Conservation (phyloP, 2,888 invertebrate genomes). For the Hydropsyche betteni region DNA sequence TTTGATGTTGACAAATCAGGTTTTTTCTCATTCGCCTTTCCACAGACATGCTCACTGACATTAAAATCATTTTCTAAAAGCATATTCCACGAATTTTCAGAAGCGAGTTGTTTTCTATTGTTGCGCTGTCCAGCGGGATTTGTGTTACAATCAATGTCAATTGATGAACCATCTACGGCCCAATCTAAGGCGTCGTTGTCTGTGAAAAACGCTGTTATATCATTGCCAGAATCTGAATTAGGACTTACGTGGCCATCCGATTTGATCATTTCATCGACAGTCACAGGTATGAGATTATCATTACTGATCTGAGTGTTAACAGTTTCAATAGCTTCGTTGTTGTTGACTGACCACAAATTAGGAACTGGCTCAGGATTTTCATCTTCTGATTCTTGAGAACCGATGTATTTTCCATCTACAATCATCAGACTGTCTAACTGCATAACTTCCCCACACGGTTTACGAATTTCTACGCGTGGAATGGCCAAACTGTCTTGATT, state of each 20-base stretch:
- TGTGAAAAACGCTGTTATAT: constrained; percentile 76
- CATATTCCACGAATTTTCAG: constrained; percentile 56
- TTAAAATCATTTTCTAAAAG: constrained; percentile 59
- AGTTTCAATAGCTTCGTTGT: constrained; percentile 32
- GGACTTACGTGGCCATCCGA: constrained; percentile 64
- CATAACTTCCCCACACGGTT: constrained; percentile 74
- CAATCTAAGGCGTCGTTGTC: constrained; percentile 91
- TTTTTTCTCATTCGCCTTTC: constrained; percentile 53
- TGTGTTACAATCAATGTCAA: constrained; percentile 74
- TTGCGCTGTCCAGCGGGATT: constrained; percentile 58
- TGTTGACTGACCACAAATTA: constrained; percentile 50
- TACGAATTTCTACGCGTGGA: constrained; percentile 78
- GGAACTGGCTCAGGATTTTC: constrained; percentile 57
- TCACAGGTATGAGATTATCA: constrained; percentile 56
- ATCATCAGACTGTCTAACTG: constrained; percentile 70
- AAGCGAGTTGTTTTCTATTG: constrained; percentile 59
- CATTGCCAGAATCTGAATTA: constrained; percentile 76
- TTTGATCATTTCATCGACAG: constrained; percentile 54
- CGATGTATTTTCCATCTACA: constrained; percentile 60
- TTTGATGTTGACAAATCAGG: constrained; percentile 53
- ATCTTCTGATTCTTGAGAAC: constrained; percentile 58
- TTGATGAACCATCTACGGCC: constrained; percentile 82
- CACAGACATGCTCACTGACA: constrained; percentile 61
- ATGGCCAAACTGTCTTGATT: constrained; percentile 63
- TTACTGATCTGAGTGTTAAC: constrained; percentile 54